A percentile compares a stretch with the other conserved stretches of the same genome.
Evolutionary conservation across 2,797 vertebrate genomes (phyloP).

Genomic region (Sebastes wilsoni): DNA sequence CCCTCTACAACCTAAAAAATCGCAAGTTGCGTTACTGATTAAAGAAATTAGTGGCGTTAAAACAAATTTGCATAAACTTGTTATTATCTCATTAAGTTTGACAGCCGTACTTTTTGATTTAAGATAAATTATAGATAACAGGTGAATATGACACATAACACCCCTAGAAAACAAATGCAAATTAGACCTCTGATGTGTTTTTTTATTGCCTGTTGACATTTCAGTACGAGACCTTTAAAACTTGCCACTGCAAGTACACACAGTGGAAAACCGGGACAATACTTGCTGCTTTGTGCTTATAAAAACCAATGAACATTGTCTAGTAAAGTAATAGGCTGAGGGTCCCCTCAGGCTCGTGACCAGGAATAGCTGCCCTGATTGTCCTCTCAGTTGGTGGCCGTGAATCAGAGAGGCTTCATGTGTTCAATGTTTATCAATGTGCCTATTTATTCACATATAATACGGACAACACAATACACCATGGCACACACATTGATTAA

Average conservation of each 20-base stretch:
- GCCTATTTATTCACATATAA: slow-evolving; percentile 28
- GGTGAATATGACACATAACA: not conserved
- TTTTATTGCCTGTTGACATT: slow-evolving; percentile 53
- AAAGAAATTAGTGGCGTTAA: too few relatives aligned
- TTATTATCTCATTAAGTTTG: too few relatives aligned
- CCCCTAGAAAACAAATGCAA: slow-evolving; percentile 13
- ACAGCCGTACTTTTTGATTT: not conserved
- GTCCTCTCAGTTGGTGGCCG: slow-evolving; percentile 52
- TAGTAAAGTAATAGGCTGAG: slow-evolving; percentile 45
- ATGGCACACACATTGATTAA: slow-evolving; percentile 48
- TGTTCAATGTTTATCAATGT: slow-evolving; percentile 36
- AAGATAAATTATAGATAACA: slow-evolving; percentile 1
- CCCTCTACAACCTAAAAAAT: too few relatives aligned
- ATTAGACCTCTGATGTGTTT: slow-evolving; percentile 12
- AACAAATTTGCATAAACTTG: too few relatives aligned
- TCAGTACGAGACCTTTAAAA: slow-evolving; percentile 39
- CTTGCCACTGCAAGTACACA: slow-evolving; percentile 14
- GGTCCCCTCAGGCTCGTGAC: slow-evolving; percentile 41
- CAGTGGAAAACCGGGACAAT: slow-evolving; percentile 22
- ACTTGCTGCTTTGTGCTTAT: slow-evolving; percentile 20
- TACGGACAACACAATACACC: slow-evolving; percentile 13
- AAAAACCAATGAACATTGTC: slow-evolving; percentile 35
- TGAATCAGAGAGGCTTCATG: slow-evolving; percentile 28
- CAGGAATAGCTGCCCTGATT: slow-evolving; percentile 66
- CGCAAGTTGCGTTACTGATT: too few relatives aligned